A percentile compares a stretch with the other conserved stretches of the same genome.
Conservation (phyloP, 1,140 invertebrate species). For the Tachypleus tridentatus region DNA sequence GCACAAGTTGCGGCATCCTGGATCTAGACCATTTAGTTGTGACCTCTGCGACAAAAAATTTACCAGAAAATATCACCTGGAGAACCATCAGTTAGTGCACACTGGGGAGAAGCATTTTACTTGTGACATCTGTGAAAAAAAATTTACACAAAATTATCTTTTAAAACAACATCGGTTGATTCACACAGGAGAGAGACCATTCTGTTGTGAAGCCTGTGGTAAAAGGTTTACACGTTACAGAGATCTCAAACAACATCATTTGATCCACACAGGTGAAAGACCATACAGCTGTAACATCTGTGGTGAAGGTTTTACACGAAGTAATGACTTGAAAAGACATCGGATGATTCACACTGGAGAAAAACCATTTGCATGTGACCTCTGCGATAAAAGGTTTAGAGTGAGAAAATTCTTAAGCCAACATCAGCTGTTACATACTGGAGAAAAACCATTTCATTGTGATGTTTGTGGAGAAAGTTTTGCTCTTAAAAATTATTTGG, state of each 20-base stretch:
- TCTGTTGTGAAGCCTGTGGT: slow-evolving; percentile 85
- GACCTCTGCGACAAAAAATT: slow-evolving; percentile 80
- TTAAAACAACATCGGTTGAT: slow-evolving; percentile 85
- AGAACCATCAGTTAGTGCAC: slow-evolving; percentile 58
- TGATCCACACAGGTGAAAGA: slow-evolving; percentile 23
- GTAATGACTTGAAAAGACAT: slow-evolving; percentile 66
- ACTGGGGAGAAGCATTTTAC: slow-evolving; percentile 68
- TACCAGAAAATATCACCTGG: slow-evolving; percentile 81
- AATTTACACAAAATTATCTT: slow-evolving; percentile 98
- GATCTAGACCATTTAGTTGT: slow-evolving; percentile 80
- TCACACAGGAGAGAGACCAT: slow-evolving; percentile 93
- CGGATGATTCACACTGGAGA: slow-evolving; percentile 68
- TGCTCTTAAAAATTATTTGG: slow-evolving; percentile 50
- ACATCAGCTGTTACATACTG: slow-evolving; percentile 33
- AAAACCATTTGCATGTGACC: slow-evolving; percentile 75
- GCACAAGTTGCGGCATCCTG: slow-evolving; percentile 65
- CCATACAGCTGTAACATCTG: slow-evolving; percentile 27
- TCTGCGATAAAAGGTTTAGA: slow-evolving; percentile 77
- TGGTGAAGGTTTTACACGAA: not conserved
- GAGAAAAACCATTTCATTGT: slow-evolving; percentile 49
- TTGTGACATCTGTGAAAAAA: slow-evolving; percentile 88
- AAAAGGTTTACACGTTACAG: slow-evolving; percentile 17
- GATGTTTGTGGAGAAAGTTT: slow-evolving; percentile 47
- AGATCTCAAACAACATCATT: slow-evolving; percentile 5
- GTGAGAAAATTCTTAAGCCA: not conserved